Conservation (phyloP, 1,140 invertebrate genomes). For the Caenorhabditis tropicalis region DNA sequence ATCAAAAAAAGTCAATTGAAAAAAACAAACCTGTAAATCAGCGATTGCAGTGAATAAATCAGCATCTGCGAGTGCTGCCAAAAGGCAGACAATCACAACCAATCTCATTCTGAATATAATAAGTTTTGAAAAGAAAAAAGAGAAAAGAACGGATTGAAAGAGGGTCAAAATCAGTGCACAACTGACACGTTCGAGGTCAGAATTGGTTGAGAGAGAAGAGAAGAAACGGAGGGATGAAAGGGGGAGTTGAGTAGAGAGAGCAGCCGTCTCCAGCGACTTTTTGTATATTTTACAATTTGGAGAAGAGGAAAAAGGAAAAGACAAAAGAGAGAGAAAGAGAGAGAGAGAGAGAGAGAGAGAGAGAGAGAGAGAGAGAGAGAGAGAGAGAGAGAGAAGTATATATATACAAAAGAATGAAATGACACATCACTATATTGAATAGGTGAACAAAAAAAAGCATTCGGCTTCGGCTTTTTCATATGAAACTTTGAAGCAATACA, state of each 20-base stretch:
- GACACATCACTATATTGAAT: not conserved
- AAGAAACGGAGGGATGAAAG: not conserved
- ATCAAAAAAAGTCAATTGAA: too few relatives aligned
- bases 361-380: not conserved
- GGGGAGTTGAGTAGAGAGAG: not conserved
- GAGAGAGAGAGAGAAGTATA: not conserved
- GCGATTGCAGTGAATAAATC: slow-evolving; percentile 62
- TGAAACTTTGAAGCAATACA: not conserved
- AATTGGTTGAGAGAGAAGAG: not conserved
- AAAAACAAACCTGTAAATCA: slow-evolving; percentile 54
- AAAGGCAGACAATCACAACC: slow-evolving; percentile 10
- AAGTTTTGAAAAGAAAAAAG: not conserved
- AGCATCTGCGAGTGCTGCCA: slow-evolving; percentile 49
- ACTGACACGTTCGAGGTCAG: slow-evolving; percentile 27
- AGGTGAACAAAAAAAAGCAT: not conserved
- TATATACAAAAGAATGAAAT: not conserved
- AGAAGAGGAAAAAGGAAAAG: not conserved
- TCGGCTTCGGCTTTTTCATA: not conserved
- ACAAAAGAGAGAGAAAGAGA: not conserved
- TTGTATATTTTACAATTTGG: slow-evolving; percentile 9
- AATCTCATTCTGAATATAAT: slow-evolving; percentile 13
- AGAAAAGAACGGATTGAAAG: not conserved
- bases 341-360: not conserved
- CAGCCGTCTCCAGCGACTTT: not conserved
- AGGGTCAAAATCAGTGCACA: slow-evolving; percentile 7